These are phyloP conservation scores for Trichonephila clavipes DNA, from an alignment of 1,140 invertebrate species.

Conservation along the genomic window DNA sequence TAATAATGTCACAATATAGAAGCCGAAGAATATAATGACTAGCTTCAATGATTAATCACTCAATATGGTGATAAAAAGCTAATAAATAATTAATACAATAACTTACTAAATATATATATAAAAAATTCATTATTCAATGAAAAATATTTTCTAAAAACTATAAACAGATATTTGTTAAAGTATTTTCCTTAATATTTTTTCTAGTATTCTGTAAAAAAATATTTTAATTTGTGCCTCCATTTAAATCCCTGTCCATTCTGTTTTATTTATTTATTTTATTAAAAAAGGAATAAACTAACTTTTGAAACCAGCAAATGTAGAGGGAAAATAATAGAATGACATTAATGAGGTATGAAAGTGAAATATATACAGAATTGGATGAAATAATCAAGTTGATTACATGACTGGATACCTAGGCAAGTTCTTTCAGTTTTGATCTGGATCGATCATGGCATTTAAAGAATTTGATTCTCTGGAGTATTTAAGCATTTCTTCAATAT, in stretches of 20 bases:
- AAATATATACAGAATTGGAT: slow-evolving; percentile 28
- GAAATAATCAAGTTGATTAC: neutral
- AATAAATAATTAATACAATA: slow-evolving; percentile 50
- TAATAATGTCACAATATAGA: slow-evolving; percentile 37
- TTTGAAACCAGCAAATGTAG: neutral
- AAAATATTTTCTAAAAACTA: no score
- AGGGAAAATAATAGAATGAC: neutral
- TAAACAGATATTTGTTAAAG: no score
- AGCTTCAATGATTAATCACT: slow-evolving; percentile 63
- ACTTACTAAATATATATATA: neutral
- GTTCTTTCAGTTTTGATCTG: neutral
- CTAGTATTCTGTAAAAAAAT: no score
- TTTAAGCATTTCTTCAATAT: neutral
- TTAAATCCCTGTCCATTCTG: slow-evolving; percentile 1
- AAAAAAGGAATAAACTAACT: neutral
- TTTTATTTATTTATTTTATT: neutral
- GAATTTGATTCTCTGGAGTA: neutral
- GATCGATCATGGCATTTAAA: neutral
- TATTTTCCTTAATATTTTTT: no score
- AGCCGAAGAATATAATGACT: slow-evolving; percentile 62
- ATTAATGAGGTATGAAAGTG: neutral
- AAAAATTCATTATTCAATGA: no score
- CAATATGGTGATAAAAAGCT: slow-evolving; percentile 44
- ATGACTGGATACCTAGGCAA: neutral
- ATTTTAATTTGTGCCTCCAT: neutral